Conservation (phyloP, 92 coral and sea anemone genomes). For the Ricordea florida region DNA sequence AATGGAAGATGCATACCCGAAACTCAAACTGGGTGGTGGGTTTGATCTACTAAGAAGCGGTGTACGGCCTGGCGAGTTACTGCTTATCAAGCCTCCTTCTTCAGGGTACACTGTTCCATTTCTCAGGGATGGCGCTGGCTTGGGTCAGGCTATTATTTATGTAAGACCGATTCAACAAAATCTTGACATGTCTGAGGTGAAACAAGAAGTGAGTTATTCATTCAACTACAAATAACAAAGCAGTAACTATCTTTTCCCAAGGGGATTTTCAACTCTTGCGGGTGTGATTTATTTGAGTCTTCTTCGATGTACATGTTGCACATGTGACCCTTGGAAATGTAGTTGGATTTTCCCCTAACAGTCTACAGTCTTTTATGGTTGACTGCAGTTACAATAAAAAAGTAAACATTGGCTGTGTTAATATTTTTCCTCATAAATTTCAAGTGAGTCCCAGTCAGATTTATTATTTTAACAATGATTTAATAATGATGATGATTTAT, state of each 20-base stretch:
- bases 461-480: background rate
- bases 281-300: background rate
- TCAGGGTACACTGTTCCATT: conserved; percentile 53
- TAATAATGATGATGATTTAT: background rate
- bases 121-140: conserved; percentile 42
- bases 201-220: conserved; percentile 17
- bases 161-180: conserved; percentile 47
- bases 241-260: background rate
- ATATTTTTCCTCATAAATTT: conserved; percentile 11
- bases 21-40: conserved; percentile 44
- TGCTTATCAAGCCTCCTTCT: conserved; percentile 30
- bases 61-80: conserved; percentile 5
- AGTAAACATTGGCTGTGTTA: conserved; percentile 12
- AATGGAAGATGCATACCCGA: conserved; percentile 46
- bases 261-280: background rate
- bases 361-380: conserved; percentile 7
- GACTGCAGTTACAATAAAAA: conserved; percentile 8
- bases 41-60: conserved; percentile 44
- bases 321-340: conserved; percentile 1
- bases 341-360: conserved; percentile 13
- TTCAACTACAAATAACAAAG: background rate
- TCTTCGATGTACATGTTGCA: background rate
- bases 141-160: conserved; percentile 55
- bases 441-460: conserved; percentile 25
- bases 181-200: conserved; percentile 31